Evolutionary conservation across 2,113 vertebrate species (phyloP).

Genomic region (Gnathonemus longibarbis): DNA sequence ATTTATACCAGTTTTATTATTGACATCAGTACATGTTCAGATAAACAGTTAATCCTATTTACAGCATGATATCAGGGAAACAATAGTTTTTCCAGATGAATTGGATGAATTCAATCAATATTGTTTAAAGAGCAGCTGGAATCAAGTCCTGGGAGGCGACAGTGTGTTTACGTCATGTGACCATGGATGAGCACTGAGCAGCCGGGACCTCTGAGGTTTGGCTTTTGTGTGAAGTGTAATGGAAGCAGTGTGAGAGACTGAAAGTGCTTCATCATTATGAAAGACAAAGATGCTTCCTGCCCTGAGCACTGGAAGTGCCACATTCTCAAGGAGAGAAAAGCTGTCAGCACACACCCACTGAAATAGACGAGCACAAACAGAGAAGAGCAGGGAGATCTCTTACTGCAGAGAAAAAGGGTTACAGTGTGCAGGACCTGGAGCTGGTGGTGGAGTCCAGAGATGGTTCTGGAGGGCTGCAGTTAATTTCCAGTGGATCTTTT

Average conservation of each 20-base stretch:
- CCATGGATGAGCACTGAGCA: neutral
- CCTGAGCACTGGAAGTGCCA: neutral
- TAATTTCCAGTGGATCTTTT: constrained; percentile 65
- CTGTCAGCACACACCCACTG: neutral
- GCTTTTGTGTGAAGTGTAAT: neutral
- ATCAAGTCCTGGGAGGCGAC: neutral
- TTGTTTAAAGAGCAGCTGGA: neutral
- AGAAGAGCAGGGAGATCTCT: neutral
- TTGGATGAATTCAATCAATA: neutral
- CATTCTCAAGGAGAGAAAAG: neutral
- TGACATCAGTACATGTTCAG: neutral
- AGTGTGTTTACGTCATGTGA: neutral
- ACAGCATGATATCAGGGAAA: neutral
- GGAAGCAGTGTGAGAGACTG: neutral
- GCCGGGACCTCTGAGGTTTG: neutral
- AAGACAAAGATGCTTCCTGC: neutral
- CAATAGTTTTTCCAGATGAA: neutral
- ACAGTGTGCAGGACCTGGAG: neutral
- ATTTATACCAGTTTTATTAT: neutral
- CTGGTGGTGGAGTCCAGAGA: neutral
- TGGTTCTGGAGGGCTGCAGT: constrained; percentile 14
- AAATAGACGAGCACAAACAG: neutral
- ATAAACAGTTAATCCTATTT: neutral
- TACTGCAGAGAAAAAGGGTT: neutral
- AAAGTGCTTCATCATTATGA: neutral